Conservation (phyloP, 2,113 vertebrate genomes). For the Paradoxurus hermaphroditus region DNA sequence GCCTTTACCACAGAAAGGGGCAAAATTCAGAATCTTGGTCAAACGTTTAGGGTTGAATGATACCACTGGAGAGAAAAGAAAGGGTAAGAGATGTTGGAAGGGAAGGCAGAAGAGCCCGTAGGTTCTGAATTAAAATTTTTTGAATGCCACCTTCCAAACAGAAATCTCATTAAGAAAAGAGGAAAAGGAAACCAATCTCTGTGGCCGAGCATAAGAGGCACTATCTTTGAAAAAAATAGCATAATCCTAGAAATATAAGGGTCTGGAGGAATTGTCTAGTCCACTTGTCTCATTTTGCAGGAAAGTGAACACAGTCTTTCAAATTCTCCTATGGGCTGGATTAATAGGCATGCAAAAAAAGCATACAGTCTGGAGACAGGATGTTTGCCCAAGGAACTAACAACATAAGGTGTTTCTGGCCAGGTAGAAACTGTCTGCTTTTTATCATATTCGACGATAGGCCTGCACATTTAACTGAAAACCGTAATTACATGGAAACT, state of each 20-base stretch:
- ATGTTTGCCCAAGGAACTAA: background rate
- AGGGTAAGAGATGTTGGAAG: background rate
- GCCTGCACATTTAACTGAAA: slow-evolving; percentile 18
- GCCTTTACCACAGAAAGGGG: background rate
- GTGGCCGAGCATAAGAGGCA: background rate
- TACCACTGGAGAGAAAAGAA: background rate
- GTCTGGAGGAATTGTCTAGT: background rate
- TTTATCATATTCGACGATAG: slow-evolving; percentile 35
- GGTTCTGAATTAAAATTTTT: background rate
- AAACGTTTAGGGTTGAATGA: background rate
- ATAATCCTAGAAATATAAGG: background rate
- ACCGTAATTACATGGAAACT: background rate
- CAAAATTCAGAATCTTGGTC: background rate
- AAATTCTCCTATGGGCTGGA: background rate
- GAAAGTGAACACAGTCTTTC: background rate
- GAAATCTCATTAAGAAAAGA: background rate
- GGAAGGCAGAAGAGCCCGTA: background rate
- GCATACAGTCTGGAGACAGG: background rate
- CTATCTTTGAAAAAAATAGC: background rate
- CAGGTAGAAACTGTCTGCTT: background rate
- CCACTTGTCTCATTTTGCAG: background rate
- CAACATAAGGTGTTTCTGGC: background rate
- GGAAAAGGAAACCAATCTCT: background rate
- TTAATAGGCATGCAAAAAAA: background rate
- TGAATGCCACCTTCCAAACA: background rate